A percentile compares a stretch with the other conserved stretches of the same genome.
Conservation (phyloP, 2,113 vertebrate species). For the Calypte anna region DNA sequence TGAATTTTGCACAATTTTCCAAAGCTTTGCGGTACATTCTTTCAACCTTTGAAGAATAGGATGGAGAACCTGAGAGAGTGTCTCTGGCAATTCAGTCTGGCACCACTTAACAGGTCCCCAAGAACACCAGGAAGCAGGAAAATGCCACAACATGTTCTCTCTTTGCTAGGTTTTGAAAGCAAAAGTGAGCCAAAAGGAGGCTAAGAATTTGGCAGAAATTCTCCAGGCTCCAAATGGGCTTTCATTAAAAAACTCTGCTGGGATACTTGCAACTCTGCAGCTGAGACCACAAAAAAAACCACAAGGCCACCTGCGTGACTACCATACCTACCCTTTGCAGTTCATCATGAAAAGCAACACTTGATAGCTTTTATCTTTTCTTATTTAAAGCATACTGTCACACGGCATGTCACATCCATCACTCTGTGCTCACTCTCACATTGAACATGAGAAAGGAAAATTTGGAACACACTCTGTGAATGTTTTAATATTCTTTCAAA, state of each 20-base stretch:
- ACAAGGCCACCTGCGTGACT: neutral
- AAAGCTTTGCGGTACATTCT: conserved; percentile 51
- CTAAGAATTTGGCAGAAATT: neutral
- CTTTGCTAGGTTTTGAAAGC: conserved; percentile 15
- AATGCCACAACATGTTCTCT: neutral
- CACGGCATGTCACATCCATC: conserved; percentile 6
- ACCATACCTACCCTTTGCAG: neutral
- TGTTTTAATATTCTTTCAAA: conserved; percentile 41
- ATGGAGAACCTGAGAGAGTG: conserved; percentile 51
- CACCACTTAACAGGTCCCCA: conserved; percentile 26
- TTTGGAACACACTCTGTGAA: neutral
- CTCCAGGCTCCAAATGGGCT: neutral
- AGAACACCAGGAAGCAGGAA: neutral
- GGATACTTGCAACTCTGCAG: neutral
- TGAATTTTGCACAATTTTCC: conserved; percentile 49
- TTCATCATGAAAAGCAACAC: conserved; percentile 13
- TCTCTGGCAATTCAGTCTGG: conserved; percentile 23
- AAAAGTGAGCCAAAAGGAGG: neutral
- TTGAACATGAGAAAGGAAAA: conserved; percentile 18
- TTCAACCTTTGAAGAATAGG: conserved; percentile 59
- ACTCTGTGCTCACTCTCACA: neutral
- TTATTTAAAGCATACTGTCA: conserved; percentile 27
- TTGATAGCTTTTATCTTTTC: conserved; percentile 27
- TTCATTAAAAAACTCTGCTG: conserved; percentile 7
- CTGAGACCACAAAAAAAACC: neutral